These are phyloP conservation scores for Willowsia nigromaculata DNA, from an alignment of 2,888 invertebrate genomes.

Conservation along the genomic window DNA sequence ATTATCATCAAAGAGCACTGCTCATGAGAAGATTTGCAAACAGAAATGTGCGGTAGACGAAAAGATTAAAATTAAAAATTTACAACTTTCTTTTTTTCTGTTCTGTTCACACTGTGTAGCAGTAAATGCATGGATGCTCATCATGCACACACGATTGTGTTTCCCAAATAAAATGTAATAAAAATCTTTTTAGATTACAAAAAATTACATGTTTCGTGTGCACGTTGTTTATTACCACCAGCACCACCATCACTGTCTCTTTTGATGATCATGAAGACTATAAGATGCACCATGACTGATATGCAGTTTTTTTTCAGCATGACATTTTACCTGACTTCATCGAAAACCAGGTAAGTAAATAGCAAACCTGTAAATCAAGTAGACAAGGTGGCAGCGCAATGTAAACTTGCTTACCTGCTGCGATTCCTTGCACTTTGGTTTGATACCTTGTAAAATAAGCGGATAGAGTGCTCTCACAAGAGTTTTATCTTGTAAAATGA, in stretches of 20 bases:
- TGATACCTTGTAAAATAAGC: neutral
- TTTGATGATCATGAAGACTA: neutral
- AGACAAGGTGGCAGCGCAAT: no score
- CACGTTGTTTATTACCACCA: neutral
- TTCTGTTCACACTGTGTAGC: no score
- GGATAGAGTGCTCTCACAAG: no score
- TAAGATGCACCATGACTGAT: neutral
- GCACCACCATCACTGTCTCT: neutral
- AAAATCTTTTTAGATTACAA: neutral
- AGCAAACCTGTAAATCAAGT: neutral
- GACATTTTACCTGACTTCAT: neutral
- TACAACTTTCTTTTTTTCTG: no score
- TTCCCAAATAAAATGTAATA: neutral
- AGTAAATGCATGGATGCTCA: no score
- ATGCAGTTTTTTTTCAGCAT: neutral
- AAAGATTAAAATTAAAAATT: no score
- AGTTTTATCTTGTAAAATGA: neutral
- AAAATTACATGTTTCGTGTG: constrained; percentile 8
- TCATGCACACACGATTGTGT: neutral
- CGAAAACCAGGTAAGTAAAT: no score
- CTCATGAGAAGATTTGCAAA: no score
- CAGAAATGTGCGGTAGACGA: no score
- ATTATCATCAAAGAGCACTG: no score
- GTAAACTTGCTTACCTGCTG: no score
- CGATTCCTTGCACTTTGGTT: no score